A percentile compares a stretch with the other conserved stretches of the same genome.
These are phyloP conservation scores for Unio pictorum DNA, from an alignment of 2,888 invertebrate species.

Conservation along the genomic window DNA sequence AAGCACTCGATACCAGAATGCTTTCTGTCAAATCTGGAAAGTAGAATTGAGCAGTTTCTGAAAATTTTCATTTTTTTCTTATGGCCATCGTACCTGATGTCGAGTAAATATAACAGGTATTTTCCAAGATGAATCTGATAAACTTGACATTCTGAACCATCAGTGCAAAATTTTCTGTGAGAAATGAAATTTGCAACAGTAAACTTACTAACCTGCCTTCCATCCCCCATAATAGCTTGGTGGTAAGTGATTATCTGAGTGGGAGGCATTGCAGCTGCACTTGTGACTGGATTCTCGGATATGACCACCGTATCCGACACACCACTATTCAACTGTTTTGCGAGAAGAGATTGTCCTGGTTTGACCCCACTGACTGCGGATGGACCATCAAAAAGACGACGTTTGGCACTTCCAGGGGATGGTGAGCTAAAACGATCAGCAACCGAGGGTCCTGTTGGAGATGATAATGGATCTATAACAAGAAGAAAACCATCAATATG, in stretches of 20 bases:
- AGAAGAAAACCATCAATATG: neutral
- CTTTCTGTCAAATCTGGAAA: no score
- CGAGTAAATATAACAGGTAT: no score
- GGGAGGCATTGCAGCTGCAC: constrained; percentile 13
- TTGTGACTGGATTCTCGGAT: constrained; percentile 8
- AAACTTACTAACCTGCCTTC: constrained; percentile 54
- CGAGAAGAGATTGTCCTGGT: constrained; percentile 5
- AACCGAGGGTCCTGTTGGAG: constrained; percentile 62
- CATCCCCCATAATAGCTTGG: constrained; percentile 60
- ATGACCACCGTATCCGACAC: constrained; percentile 11
- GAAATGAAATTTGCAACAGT: constrained; percentile 1
- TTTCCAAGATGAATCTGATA: no score
- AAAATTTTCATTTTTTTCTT: no score
- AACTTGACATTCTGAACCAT: no score
- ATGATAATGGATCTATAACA: constrained; percentile 49
- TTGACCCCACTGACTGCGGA: neutral
- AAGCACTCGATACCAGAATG: no score
- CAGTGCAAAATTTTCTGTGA: neutral
- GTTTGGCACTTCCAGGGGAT: constrained; percentile 67
- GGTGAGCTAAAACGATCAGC: constrained; percentile 68
- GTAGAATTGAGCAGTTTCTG: no score
- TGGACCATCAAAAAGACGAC: constrained; percentile 65
- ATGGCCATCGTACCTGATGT: no score
- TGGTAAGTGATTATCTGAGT: constrained; percentile 62
- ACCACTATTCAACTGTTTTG: constrained; percentile 10